A percentile compares a stretch with the other conserved stretches of the same genome.
phyloP scores from a whole-genome alignment of 2,888 invertebrate species.

The Agyllia agylla region DNA sequence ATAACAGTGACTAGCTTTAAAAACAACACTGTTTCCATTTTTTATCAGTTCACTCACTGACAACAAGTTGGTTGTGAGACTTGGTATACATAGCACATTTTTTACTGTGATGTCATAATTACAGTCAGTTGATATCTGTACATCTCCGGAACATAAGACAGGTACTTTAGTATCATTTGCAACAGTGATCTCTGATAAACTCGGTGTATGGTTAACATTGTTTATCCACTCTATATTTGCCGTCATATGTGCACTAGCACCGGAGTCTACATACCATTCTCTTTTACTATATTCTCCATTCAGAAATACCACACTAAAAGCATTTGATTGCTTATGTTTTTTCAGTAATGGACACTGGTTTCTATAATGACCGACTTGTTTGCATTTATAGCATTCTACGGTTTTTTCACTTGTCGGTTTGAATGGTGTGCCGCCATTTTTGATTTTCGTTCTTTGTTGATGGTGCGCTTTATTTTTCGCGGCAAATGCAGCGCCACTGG shows the following conservation, averaged over 20 bases:
- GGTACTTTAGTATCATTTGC: slow-evolving; percentile 44
- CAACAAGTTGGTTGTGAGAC: slow-evolving; percentile 43
- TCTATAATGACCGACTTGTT: slow-evolving; percentile 13
- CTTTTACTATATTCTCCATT: slow-evolving; percentile 57
- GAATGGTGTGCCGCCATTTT: background rate
- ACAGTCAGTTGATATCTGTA: slow-evolving; percentile 27
- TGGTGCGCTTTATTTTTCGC: background rate
- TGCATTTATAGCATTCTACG: background rate
- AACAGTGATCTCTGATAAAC: slow-evolving; percentile 44
- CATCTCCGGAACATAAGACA: slow-evolving; percentile 49
- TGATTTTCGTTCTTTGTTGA: background rate
- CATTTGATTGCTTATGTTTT: slow-evolving; percentile 17
- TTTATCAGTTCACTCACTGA: slow-evolving; percentile 42
- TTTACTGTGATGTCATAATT: slow-evolving; percentile 35
- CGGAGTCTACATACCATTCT: slow-evolving; percentile 45
- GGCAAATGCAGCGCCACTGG: background rate
- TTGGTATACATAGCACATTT: slow-evolving; percentile 38
- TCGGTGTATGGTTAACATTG: slow-evolving; percentile 24
- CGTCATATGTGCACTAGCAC: slow-evolving; percentile 66
- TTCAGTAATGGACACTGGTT: slow-evolving; percentile 38
- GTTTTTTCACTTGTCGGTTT: background rate
- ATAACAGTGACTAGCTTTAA: slow-evolving; percentile 16
- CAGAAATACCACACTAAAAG: slow-evolving; percentile 70
- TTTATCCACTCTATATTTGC: slow-evolving; percentile 50
- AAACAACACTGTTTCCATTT: slow-evolving; percentile 51